Conservation (phyloP, 2,797 vertebrate genomes). For the Fistularia commersonii region DNA sequence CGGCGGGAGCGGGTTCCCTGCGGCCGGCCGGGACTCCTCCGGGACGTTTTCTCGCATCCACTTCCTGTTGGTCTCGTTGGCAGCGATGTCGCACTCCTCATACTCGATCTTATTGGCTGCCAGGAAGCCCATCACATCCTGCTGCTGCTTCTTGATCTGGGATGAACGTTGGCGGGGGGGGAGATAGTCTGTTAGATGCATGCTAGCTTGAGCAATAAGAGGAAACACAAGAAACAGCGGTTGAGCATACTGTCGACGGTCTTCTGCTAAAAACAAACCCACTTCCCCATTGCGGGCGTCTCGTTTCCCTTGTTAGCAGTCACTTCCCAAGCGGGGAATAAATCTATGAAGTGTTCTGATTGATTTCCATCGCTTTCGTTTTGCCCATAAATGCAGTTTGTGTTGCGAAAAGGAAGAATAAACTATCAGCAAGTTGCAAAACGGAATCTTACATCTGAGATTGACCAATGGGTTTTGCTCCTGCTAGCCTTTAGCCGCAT, state of each 20-base stretch:
- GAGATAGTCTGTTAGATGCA: constrained; percentile 28
- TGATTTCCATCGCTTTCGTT: no score
- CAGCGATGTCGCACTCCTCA: constrained; percentile 94
- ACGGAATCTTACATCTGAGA: no score
- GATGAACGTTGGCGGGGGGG: neutral
- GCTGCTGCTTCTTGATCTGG: constrained; percentile 98
- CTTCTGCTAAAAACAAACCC: no score
- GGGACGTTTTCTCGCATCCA: constrained; percentile 98
- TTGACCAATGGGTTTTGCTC: no score
- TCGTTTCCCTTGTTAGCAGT: constrained; percentile 43
- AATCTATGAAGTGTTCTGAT: constrained; percentile 1
- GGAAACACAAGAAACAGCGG: constrained; percentile 22
- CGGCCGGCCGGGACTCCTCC: constrained; percentile 81
- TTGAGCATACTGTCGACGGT: constrained; percentile 13
- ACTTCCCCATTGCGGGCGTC: no score
- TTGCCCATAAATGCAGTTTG: no score
- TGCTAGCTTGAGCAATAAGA: constrained; percentile 43
- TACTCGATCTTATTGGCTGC: constrained; percentile 92
- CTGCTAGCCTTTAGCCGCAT: no score
- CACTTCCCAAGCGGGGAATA: constrained; percentile 7
- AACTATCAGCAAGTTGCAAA: no score
- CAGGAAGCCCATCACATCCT: constrained; percentile 91
- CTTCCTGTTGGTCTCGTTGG: constrained; percentile 89
- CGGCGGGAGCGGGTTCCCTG: constrained; percentile 89
- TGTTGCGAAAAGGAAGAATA: no score